Conservation (phyloP, 2,888 invertebrate genomes). For the Drosophila neonasuta region DNA sequence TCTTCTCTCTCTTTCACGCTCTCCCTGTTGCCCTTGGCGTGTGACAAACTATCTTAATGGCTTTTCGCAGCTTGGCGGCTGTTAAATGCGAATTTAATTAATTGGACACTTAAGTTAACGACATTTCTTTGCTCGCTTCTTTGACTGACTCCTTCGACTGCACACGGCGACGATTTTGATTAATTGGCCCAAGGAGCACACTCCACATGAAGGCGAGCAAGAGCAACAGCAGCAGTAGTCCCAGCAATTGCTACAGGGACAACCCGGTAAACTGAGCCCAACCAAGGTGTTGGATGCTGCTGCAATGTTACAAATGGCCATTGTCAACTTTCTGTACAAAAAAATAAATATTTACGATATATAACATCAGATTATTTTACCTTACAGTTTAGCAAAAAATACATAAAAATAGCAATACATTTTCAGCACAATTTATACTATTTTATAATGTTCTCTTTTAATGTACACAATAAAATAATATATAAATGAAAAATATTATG, state of each 20-base stretch:
- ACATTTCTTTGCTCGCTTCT: constrained; percentile 77
- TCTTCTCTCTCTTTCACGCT: neutral
- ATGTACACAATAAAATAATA: no score
- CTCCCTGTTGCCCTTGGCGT: constrained; percentile 33
- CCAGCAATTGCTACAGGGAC: constrained; percentile 3
- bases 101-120: constrained; percentile 83
- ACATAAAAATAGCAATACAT: no score
- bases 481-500: no score
- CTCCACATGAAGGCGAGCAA: constrained; percentile 47
- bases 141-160: constrained; percentile 69
- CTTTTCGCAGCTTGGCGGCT: constrained; percentile 83
- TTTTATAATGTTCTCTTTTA: no score
- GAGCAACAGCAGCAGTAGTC: constrained; percentile 1
- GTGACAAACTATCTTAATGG: constrained; percentile 82
- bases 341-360: neutral
- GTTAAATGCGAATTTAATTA: constrained; percentile 83
- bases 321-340: neutral
- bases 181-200: constrained; percentile 74
- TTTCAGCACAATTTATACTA: no score
- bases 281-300: constrained; percentile 57
- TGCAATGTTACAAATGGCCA: constrained; percentile 44
- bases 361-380: neutral
- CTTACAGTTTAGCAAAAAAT: no score
- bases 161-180: constrained; percentile 81
- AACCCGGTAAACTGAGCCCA: constrained; percentile 45